Evolutionary conservation across 2,797 vertebrate species (phyloP).

Genomic region (Oreortyx pictus): DNA sequence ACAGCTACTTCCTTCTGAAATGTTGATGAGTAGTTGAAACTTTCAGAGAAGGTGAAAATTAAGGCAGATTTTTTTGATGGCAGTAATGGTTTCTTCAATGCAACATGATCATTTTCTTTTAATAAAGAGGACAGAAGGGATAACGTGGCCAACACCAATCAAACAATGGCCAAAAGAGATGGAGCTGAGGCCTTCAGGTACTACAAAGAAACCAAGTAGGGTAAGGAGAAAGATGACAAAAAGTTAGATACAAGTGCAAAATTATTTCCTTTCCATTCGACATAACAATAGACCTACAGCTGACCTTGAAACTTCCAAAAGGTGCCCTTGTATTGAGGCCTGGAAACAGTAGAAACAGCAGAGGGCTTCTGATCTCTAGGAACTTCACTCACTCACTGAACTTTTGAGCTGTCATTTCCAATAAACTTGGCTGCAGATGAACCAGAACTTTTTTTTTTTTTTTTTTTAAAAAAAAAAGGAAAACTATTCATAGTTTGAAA

Average conservation of each 20-base stretch:
- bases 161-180: constrained; percentile 68
- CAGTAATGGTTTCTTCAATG: constrained; percentile 62
- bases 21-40: constrained; percentile 56
- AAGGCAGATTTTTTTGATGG: constrained; percentile 47
- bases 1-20: constrained; percentile 56
- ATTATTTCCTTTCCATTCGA: constrained; percentile 77
- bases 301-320: constrained; percentile 78
- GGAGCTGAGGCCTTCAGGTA: constrained; percentile 63
- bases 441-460: constrained; percentile 75
- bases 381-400: constrained; percentile 78
- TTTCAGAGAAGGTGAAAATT: constrained; percentile 64
- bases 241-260: constrained; percentile 70
- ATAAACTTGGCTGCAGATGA: constrained; percentile 78
- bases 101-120: constrained; percentile 46
- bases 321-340: constrained; percentile 76
- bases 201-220: constrained; percentile 75
- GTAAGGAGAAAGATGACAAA: constrained; percentile 76
- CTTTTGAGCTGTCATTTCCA: constrained; percentile 77
- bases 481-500: constrained; percentile 77
- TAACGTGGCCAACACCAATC: constrained; percentile 65
- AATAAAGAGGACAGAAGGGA: constrained; percentile 52
- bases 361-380: constrained; percentile 74
- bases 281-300: constrained; percentile 77
- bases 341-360: constrained; percentile 78
- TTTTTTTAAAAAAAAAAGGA: constrained; percentile 21